These are phyloP conservation scores for Chelon labrosus DNA, from an alignment of 2,797 vertebrate species.

Conservation along the genomic window DNA sequence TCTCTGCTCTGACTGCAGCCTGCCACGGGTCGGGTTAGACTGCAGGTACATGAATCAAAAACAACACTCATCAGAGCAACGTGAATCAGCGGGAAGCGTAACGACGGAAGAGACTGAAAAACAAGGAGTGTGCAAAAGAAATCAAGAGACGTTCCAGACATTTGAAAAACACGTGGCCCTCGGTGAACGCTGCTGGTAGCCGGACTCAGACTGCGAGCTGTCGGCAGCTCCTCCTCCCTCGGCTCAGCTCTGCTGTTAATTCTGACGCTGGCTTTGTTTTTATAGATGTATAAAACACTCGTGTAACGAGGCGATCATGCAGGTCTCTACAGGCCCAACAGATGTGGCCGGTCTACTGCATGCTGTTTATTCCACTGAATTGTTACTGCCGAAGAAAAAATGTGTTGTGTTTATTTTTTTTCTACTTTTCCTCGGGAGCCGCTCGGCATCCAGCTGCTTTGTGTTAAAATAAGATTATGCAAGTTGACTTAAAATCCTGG, in stretches of 20 bases:
- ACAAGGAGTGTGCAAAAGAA: conserved; percentile 4
- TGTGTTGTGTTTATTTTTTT: conserved; percentile 7
- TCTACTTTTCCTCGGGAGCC: conserved; percentile 19
- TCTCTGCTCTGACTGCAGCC: conserved; percentile 18
- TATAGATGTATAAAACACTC: conserved; percentile 37
- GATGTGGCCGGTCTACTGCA: conserved; percentile 19
- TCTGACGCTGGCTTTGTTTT: conserved; percentile 41
- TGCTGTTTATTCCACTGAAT: conserved; percentile 15
- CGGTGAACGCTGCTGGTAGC: background rate
- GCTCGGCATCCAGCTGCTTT: conserved; percentile 61
- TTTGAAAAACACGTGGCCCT: background rate
- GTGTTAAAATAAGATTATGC: conserved; percentile 49
- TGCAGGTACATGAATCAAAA: conserved; percentile 10
- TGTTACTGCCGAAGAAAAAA: conserved; percentile 22
- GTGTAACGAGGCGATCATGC: conserved; percentile 44
- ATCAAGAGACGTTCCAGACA: background rate
- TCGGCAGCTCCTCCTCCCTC: conserved; percentile 25
- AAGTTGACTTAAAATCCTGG: conserved; percentile 24
- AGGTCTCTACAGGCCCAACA: conserved; percentile 31
- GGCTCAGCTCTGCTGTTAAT: conserved; percentile 20
- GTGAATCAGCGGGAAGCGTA: background rate
- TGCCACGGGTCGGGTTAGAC: background rate
- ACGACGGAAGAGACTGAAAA: conserved; percentile 7
- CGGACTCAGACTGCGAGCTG: conserved; percentile 11
- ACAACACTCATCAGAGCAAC: background rate